phyloP scores from a whole-genome alignment of 2,113 vertebrate species.

The Poecile atricapillus region DNA sequence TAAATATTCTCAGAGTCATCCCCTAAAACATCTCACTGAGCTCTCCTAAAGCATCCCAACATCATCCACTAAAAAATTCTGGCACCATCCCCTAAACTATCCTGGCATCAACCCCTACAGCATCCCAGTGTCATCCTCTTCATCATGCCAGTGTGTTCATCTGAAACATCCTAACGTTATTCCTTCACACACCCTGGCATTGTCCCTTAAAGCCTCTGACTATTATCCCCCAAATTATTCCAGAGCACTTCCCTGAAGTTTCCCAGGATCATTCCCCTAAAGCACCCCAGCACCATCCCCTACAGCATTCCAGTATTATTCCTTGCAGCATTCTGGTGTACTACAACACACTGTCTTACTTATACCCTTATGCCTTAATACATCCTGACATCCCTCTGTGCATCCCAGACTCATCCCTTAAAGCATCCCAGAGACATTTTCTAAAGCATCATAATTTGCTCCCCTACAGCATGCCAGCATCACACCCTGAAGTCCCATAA shows the following conservation, averaged over 20 bases:
- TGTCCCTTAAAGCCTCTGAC: neutral
- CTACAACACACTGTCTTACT: no score
- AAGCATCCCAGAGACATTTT: neutral
- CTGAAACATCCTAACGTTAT: neutral
- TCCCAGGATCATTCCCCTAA: neutral
- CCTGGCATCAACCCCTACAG: neutral
- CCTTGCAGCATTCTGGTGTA: neutral
- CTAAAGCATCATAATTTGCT: neutral
- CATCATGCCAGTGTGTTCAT: neutral
- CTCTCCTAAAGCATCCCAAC: neutral
- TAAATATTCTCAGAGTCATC: neutral
- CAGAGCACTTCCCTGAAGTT: neutral
- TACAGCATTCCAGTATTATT: neutral
- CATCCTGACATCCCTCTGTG: neutral
- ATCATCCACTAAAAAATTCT: neutral
- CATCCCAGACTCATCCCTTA: neutral
- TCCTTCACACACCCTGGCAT: neutral
- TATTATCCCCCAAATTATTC: neutral
- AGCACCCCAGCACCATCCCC: neutral
- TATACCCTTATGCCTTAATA: neutral
- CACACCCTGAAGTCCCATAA: neutral
- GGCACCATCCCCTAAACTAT: neutral
- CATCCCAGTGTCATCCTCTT: neutral
- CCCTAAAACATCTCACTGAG: neutral
- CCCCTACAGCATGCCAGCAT: neutral